phyloP scores from a whole-genome alignment of 2,113 vertebrate species.

The Panthera leo region DNA sequence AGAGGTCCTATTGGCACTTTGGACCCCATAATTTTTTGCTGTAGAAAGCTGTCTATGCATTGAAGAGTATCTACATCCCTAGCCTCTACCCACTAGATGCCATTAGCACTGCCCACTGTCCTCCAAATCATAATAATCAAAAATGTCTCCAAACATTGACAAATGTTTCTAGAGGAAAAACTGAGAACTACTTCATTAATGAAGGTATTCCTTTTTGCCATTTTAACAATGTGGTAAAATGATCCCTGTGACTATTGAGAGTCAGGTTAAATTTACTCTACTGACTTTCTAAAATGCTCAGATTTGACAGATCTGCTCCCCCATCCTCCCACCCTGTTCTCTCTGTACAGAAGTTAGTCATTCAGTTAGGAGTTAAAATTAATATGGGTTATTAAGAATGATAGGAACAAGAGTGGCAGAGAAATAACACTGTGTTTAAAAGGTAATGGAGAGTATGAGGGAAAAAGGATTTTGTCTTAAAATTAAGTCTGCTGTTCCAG shows the following conservation, averaged over 20 bases:
- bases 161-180: not conserved
- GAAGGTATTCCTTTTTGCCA: not conserved
- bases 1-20: not conserved
- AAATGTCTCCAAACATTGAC: not conserved
- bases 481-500: not conserved
- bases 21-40: not conserved
- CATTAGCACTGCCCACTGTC: not conserved
- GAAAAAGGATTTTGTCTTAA: not conserved
- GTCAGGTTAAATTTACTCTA: not conserved
- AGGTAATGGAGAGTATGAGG: not conserved
- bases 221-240: not conserved
- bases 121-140: not conserved
- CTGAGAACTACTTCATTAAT: not conserved
- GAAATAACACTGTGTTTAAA: not conserved
- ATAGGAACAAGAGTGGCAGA: not conserved
- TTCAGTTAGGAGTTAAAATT: conserved; percentile 6
- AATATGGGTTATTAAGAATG: not conserved
- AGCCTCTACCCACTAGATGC: not conserved
- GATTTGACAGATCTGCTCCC: not conserved
- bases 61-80: not conserved
- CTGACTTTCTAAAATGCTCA: not conserved
- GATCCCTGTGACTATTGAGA: not conserved
- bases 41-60: not conserved
- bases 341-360: not conserved
- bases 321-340: not conserved